phyloP scores from a whole-genome alignment of 2,113 vertebrate species.

The Megaptera novaeangliae region DNA sequence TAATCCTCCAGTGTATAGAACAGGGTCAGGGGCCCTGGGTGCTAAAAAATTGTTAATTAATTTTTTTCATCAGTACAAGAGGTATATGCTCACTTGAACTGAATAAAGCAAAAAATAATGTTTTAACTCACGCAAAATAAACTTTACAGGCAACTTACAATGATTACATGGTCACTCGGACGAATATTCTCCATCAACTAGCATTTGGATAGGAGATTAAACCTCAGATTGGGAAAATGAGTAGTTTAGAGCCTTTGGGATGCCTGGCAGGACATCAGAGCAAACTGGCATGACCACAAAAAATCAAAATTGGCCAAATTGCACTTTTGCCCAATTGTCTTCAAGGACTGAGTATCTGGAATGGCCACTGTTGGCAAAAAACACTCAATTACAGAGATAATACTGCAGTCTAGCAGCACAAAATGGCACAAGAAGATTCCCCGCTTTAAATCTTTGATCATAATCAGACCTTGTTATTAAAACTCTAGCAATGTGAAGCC shows the following conservation, averaged over 20 bases:
- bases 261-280: slow-evolving; percentile 10
- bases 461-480: not conserved
- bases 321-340: slow-evolving; percentile 2
- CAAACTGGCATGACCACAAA: slow-evolving; percentile 13
- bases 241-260: slow-evolving; percentile 7
- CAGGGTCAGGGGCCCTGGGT: not conserved
- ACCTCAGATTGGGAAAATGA: slow-evolving; percentile 18
- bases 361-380: not conserved
- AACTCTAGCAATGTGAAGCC: slow-evolving; percentile 10
- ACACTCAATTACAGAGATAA: not conserved
- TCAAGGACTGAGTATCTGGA: slow-evolving; percentile 16
- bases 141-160: slow-evolving; percentile 2
- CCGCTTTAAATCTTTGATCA: slow-evolving; percentile 9
- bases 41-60: not conserved
- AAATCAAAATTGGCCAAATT: slow-evolving; percentile 38
- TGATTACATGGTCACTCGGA: not conserved
- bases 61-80: not conserved
- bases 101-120: slow-evolving; percentile 6
- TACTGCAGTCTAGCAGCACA: not conserved
- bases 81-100: not conserved
- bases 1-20: not conserved
- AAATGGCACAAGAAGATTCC: not conserved
- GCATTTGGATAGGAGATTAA: slow-evolving; percentile 39
- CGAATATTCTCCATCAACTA: not conserved
- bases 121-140: slow-evolving; percentile 28